Conservation (phyloP, 1,140 invertebrate genomes). For the Macrotrachela quadricornifera region DNA sequence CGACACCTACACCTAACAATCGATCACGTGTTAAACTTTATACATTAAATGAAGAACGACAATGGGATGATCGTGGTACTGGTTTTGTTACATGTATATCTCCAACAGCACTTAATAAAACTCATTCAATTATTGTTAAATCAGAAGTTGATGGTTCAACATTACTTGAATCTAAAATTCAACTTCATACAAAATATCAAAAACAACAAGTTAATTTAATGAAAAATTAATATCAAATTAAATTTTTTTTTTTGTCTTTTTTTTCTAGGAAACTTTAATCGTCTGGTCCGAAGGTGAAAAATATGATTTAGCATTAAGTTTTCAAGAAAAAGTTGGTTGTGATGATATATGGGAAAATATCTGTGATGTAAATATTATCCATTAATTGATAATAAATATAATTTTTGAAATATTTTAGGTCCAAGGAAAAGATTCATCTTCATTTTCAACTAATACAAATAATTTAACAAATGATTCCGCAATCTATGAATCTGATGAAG, state of each 20-base stretch:
- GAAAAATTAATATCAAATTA: too few relatives aligned
- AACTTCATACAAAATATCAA: constrained; percentile 86
- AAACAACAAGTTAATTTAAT: constrained; percentile 55
- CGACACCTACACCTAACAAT: too few relatives aligned
- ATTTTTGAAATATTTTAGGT: neutral
- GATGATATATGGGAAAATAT: constrained; percentile 99
- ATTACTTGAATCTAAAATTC: constrained; percentile 83
- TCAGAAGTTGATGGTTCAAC: constrained; percentile 79
- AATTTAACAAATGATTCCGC: neutral
- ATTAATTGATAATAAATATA: too few relatives aligned
- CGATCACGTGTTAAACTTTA: constrained; percentile 69
- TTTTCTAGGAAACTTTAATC: constrained; percentile 55
- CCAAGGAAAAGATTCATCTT: constrained; percentile 3
- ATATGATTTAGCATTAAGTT: constrained; percentile 92
- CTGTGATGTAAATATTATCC: constrained; percentile 41
- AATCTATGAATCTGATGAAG: neutral
- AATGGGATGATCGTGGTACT: constrained; percentile 93
- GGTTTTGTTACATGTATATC: constrained; percentile 49
- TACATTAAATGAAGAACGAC: constrained; percentile 80
- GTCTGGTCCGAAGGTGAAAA: constrained; percentile 99
- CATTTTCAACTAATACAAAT: neutral
- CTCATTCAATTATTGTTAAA: constrained; percentile 74
- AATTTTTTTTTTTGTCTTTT: too few relatives aligned
- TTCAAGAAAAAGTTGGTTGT: constrained; percentile 98
- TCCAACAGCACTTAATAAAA: constrained; percentile 55